Evolutionary conservation across 2,888 invertebrate genomes (phyloP).

Genomic region (Pachycephus smyrnensis): DNA sequence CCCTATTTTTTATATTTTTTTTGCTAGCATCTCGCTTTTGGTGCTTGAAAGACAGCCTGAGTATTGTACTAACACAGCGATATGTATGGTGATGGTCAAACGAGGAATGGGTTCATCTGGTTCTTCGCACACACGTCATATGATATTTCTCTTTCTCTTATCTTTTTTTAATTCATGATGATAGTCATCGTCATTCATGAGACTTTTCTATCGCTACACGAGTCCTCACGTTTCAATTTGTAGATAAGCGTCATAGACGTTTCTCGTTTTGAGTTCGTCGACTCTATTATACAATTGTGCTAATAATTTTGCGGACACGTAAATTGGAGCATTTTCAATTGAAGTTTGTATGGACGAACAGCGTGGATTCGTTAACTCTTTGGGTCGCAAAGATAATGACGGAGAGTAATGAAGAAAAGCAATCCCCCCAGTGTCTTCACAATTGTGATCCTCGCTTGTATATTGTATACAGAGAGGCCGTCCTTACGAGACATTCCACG

Average conservation of each 20-base stretch:
- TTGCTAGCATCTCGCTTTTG: constrained; percentile 8
- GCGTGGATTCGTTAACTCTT: neutral
- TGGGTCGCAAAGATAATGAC: neutral
- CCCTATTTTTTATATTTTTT: neutral
- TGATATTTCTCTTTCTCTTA: neutral
- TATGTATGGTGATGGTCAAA: constrained; percentile 5
- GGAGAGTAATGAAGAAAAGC: neutral
- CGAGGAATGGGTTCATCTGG: constrained; percentile 2
- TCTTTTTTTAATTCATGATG: neutral
- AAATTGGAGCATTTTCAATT: too few species aligned
- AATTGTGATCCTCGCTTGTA: neutral
- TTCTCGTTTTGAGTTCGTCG: neutral
- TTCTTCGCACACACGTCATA: neutral
- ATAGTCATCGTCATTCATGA: neutral
- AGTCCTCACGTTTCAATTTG: neutral
- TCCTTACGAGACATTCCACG: neutral
- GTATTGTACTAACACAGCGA: neutral
- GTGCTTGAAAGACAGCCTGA: neutral
- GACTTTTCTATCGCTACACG: neutral
- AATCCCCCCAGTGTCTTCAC: neutral
- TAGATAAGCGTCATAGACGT: neutral
- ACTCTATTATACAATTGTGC: too few species aligned
- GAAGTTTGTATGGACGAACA: neutral
- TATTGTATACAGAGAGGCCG: neutral
- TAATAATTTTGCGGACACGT: neutral